Evolutionary conservation across 2,888 invertebrate species (phyloP).

Genomic region (Mantis religiosa): DNA sequence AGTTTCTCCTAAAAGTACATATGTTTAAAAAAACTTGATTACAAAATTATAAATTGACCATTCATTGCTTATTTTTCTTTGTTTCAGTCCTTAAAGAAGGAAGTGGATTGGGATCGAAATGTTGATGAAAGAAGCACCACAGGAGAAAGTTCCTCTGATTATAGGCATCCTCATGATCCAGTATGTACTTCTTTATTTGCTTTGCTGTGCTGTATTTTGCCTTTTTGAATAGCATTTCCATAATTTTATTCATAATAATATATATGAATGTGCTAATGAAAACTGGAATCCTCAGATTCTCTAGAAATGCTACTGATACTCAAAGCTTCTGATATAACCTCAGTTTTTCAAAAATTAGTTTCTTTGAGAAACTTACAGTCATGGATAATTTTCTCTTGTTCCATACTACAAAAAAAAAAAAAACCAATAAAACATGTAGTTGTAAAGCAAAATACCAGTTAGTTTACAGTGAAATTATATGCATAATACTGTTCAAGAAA

Average conservation of each 20-base stretch:
- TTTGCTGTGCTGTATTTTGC: neutral
- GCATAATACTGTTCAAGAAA: too few relatives aligned
- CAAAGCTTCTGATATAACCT: neutral
- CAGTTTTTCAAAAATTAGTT: neutral
- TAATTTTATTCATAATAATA: neutral
- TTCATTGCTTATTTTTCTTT: constrained; percentile 15
- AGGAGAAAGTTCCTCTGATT: constrained; percentile 72
- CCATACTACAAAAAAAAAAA: neutral
- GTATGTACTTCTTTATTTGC: constrained; percentile 53
- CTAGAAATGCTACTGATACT: neutral
- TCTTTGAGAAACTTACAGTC: neutral
- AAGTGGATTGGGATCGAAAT: constrained; percentile 77
- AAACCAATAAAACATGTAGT: too few relatives aligned
- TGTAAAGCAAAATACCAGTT: too few relatives aligned
- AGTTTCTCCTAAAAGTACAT: too few relatives aligned
- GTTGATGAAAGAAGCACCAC: constrained; percentile 67
- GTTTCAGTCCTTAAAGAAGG: constrained; percentile 81
- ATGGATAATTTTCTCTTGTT: neutral
- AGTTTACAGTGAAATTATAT: too few relatives aligned
- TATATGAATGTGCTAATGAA: neutral
- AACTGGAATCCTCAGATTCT: neutral
- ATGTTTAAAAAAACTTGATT: too few relatives aligned
- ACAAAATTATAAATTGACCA: neutral
- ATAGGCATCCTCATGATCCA: constrained; percentile 78
- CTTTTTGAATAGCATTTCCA: neutral